Conservation (phyloP, 2,113 vertebrate genomes). For the Hydropotes inermis region DNA sequence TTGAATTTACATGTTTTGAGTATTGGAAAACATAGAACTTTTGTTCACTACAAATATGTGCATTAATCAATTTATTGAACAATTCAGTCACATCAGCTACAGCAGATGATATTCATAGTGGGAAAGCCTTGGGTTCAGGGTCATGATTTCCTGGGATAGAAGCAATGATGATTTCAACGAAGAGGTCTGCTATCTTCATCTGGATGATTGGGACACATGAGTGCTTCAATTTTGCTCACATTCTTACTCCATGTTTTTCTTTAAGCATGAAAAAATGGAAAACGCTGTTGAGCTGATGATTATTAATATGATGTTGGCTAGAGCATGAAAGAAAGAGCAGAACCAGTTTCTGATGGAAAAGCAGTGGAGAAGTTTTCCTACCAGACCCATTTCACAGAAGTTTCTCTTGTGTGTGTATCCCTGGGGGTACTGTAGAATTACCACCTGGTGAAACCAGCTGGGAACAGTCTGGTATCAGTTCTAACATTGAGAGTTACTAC, state of each 20-base stretch:
- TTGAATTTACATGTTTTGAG: neutral
- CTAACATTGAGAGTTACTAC: fast-evolving
- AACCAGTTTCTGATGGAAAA: neutral
- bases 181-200: neutral
- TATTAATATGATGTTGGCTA: neutral
- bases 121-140: neutral
- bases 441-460: fast-evolving
- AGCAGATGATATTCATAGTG: neutral
- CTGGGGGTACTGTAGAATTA: fast-evolving
- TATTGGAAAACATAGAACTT: fast-evolving
- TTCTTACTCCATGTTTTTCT: neutral
- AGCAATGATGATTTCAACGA: neutral
- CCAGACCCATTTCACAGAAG: neutral
- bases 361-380: neutral
- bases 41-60: neutral
- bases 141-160: neutral
- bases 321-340: neutral
- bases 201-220: fast-evolving
- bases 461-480: neutral
- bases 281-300: neutral
- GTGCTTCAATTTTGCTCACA: fast-evolving
- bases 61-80: neutral
- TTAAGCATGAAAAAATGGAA: neutral
- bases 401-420: fast-evolving
- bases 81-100: neutral